These are phyloP conservation scores for Stigmatopora nigra DNA, from an alignment of 2,113 vertebrate genomes.

Conservation along the genomic window DNA sequence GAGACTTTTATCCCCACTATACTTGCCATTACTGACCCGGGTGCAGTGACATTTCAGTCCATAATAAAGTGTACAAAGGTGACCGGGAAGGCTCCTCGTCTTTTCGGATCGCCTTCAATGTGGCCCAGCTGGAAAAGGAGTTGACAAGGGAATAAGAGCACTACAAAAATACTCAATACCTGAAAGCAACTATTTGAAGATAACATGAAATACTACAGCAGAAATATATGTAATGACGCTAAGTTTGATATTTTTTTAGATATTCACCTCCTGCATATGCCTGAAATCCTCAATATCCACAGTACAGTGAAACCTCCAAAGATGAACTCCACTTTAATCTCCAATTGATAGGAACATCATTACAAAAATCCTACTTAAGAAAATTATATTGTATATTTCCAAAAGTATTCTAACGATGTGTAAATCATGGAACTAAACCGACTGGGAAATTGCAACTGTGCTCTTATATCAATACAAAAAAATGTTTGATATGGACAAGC, in stretches of 20 bases:
- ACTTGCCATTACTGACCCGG: conserved; percentile 5
- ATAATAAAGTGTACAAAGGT: conserved; percentile 94
- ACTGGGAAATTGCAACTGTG: no score
- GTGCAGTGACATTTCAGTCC: conserved; percentile 68
- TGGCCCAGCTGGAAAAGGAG: conserved; percentile 82
- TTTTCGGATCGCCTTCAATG: conserved; percentile 89
- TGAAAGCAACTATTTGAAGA: neutral
- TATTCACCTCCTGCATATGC: neutral
- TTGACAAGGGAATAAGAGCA: neutral
- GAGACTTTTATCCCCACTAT: neutral
- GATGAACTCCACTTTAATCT: no score
- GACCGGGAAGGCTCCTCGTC: conserved; percentile 91
- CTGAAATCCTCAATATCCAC: neutral
- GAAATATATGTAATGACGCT: neutral
- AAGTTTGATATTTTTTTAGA: neutral
- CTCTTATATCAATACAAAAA: neutral
- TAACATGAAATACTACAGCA: neutral
- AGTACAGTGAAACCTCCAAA: no score
- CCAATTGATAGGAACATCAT: no score
- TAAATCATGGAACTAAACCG: no score
- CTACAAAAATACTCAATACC: neutral
- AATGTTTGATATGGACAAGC: neutral
- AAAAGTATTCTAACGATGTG: no score
- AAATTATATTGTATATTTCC: no score
- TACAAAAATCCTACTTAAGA: no score